Evolutionary conservation across 2,797 vertebrate species (phyloP), one percentile per base, ranked within the genome.

Genomic region (Tenualosa ilisha): DNA sequence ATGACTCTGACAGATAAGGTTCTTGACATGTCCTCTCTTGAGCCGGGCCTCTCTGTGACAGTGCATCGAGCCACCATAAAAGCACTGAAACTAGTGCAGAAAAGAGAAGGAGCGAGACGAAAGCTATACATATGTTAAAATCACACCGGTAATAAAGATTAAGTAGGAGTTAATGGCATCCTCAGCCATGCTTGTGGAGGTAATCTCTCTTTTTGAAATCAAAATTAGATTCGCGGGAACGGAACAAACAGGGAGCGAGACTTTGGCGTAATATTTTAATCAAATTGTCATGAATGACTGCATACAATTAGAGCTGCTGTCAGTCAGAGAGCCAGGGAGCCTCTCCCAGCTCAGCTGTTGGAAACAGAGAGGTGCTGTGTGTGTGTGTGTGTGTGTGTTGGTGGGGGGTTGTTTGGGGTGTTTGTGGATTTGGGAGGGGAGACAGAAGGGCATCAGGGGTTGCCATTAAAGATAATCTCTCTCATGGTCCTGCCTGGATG

Each of bases 221-320:
- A 97, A 97, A 98, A 98, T 98, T 97, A 98, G 97, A 98, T 98
- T 98, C 97, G 95, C 96, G 97, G 96, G 95, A 97, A 97, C 95
- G 96, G 96, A 98, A 97, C 97, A 98, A 99, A 99, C 97, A 97
- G 96, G 96, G 97, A 97, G 97, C 96, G 97, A 97, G 97, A 97
- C 97, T 97, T 97, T 96, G 96, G 96, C 95, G 94, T 99, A 98
- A 98, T 98, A 98, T 98, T 99, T 99, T 99, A 98, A 99, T 99
- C 97, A 99, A 99, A 98, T 99, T 98, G 97, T 98, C 97, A 99
- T 99, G 98, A 99, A 94, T 98, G 98, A 99, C 96, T 98, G 97
- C 96, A 98, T 99, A 97, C 98, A 99, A 99, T 99, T 99, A 99
- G 97, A 95, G 96, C 97, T 97, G 95, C 97, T 98, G 98, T 99